Conservation (phyloP, 2,113 vertebrate genomes). For the Hypomesus transpacificus region DNA sequence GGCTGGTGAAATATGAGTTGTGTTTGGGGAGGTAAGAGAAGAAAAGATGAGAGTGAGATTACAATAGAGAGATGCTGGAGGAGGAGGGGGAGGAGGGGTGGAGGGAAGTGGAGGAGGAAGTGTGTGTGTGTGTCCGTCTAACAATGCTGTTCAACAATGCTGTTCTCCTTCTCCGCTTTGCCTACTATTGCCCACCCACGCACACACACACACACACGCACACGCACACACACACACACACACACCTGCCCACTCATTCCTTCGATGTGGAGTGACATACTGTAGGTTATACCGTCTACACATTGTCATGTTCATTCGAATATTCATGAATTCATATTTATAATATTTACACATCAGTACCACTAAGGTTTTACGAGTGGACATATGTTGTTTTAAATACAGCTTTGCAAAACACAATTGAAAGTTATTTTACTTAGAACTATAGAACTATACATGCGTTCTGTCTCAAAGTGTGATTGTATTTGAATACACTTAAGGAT, state of each 20-base stretch:
- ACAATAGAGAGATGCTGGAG: constrained; percentile 70
- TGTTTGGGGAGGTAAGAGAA: constrained; percentile 69
- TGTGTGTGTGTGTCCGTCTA: constrained; percentile 21
- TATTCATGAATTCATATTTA: constrained; percentile 4
- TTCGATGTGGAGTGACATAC: constrained; percentile 29
- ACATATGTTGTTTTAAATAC: constrained; percentile 36
- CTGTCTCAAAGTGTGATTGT: no score
- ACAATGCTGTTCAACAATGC: neutral
- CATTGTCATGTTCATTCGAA: constrained; percentile 11
- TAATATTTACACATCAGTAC: neutral
- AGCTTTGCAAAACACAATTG: constrained; percentile 20
- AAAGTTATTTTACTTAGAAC: constrained; percentile 43
- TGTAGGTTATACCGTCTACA: constrained; percentile 1
- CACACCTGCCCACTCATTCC: constrained; percentile 27
- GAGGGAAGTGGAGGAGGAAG: constrained; percentile 32
- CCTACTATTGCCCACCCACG: constrained; percentile 8
- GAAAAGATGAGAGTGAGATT: constrained; percentile 73
- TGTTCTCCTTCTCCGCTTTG: neutral
- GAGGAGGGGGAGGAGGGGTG: constrained; percentile 48
- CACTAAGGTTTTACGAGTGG: constrained; percentile 29
- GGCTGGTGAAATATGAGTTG: constrained; percentile 70
- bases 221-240: constrained; percentile 10
- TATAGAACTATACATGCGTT: constrained; percentile 10
- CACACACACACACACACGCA: no score
- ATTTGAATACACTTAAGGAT: no score